Base-by-base conservation (phyloP, 2,113 vertebrate species). In the Gambusia affinis region DNA sequence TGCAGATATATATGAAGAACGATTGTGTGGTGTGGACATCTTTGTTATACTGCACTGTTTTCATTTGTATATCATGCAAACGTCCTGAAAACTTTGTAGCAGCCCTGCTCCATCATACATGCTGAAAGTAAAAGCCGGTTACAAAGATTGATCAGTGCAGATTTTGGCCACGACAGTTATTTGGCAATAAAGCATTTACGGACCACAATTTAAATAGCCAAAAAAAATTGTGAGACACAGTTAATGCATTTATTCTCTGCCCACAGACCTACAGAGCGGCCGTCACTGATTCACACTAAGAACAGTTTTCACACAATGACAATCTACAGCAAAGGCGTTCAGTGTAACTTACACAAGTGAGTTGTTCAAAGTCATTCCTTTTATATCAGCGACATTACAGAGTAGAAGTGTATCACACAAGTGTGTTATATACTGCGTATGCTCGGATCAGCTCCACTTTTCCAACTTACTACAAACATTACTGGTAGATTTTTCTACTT, bases 11-110 rank as follows among this genome's bases (percentile, higher is more conserved):
- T 72, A 84, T 85, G 87, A 87, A 79, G 83, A 76, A 85, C 82
- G 76, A 88, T 91, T 88, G 90, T 91, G 87, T 86, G 84, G 8
- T 68, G 79, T 90, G 87, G 86, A 92, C 82, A 75, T 87, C 63
- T 85, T 81, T 78, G 78, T 85, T 77, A 66, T 63, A 78, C 37
- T 73, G 64, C 74, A 84, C 71, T 64, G 67, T 84, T 87, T 72
- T 75, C 81, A 83, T 77, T 82, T 69, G 72, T 83, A 83, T 63
- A 70, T 88, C 90, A 92, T 92, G 91, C 87, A 90, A 73, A 84
- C 78, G 66, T 78, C 76, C 87, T 83, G 64, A 79, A 84, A 83
- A 86, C 75, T 87, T 82, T 80, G 82, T 68, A 75, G 83, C 82
- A 75, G 67, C 76, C 71, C 67, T 67, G 70, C 75, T 75, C 69